Base-by-base conservation (phyloP, 1,140 invertebrate species). In the Lineus longissimus region DNA sequence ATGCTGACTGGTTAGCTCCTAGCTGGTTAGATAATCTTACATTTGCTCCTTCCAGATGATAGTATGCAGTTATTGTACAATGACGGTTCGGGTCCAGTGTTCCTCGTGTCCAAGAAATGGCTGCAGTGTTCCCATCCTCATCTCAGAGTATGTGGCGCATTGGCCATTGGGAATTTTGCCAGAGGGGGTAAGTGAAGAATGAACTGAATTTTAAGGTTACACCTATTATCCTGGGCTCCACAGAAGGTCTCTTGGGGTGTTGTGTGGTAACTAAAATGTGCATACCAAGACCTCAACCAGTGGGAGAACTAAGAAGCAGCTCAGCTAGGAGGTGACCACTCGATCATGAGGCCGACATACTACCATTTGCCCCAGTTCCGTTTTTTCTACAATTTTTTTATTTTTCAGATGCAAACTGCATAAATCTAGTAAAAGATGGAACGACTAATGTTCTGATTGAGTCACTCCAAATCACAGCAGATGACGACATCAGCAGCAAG, bases 91-190 rank as follows among this genome's bases (percentile, higher is more conserved):
- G 90, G 90, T 0, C 83, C 84, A 63, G 86, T 91, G 0, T 94
- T 92, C 73, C 75, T 85, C 51, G 86, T 86, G 66, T 86, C 91
- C 76, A 83, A 91, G 23, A 84, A 86, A 22, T 94, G 92, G 92
- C 78, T 95, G 61, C 85, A 89, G 55, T 87, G 87, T 0, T 75
- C 83, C 13, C 88, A 91, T 73, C 86, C 88, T 62, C 88, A 91
- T 80, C 80, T 95, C 11, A 84, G 91, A 70, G 87, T 89, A 22
- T 90, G 92, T 30, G 91, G 89, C 0, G 88, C 92, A 11, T 84
- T 94, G 51, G 91, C 92, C 2, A 86, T 94, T 71, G 92, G 91
- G 1, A 95, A 95, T 82, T 94, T 95, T 84, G 92, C 92, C 1
- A 82, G 92, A 47, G 89, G 88, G 75, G 85, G 85, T 86, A 68